phyloP scores from a whole-genome alignment of 1,140 invertebrate species.

The Orchesella cincta region DNA sequence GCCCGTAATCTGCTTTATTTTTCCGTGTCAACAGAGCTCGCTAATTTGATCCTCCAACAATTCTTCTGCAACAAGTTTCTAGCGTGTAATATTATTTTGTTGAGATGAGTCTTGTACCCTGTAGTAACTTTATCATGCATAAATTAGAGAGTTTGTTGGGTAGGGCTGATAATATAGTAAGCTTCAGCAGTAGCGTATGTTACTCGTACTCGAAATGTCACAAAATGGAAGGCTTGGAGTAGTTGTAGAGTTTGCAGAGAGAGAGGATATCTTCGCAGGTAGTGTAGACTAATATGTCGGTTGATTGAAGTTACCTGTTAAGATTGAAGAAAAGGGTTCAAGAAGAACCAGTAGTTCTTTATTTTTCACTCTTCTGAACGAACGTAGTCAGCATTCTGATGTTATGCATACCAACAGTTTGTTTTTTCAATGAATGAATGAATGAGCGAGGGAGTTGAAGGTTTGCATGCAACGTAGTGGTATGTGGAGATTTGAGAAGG shows the following conservation, averaged over 20 bases:
- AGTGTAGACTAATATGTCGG: too few species aligned
- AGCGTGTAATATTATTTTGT: background rate
- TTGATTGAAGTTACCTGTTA: constrained; percentile 20
- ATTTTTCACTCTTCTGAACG: background rate
- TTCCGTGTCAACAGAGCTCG: too few species aligned
- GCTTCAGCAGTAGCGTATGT: too few species aligned
- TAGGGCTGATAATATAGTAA: too few species aligned
- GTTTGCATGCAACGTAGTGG: background rate
- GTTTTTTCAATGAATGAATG: constrained; percentile 29
- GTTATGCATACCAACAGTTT: background rate
- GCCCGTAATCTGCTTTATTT: too few species aligned
- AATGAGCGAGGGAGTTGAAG: constrained; percentile 21
- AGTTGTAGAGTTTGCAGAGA: too few species aligned
- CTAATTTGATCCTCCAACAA: background rate
- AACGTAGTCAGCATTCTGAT: background rate
- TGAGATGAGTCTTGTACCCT: background rate
- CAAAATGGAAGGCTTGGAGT: too few species aligned
- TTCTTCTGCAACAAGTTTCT: background rate
- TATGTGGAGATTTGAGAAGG: background rate
- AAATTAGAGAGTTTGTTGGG: constrained; percentile 7
- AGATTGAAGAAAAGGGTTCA: constrained; percentile 5
- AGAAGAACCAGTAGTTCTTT: constrained; percentile 16
- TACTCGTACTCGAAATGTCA: too few species aligned
- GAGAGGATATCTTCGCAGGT: background rate
- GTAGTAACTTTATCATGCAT: constrained; percentile 2